These are phyloP conservation scores for Pristionchus japonicus DNA, from an alignment of 2,888 invertebrate genomes.

Conservation along the genomic window DNA sequence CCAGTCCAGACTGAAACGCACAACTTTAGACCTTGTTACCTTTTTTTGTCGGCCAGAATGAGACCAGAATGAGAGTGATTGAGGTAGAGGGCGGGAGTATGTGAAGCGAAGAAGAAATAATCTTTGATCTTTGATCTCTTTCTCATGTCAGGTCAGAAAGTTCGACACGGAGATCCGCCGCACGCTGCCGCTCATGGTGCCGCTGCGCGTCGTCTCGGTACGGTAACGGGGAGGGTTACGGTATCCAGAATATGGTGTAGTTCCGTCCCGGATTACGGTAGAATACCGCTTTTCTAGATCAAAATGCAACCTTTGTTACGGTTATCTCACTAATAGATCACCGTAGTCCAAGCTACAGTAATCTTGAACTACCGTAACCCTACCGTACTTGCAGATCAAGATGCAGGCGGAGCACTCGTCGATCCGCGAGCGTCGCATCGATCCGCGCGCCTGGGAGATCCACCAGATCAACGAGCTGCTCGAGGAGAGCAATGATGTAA, in stretches of 20 bases:
- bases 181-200: conserved; percentile 27
- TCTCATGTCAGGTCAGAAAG: not conserved
- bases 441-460: not conserved
- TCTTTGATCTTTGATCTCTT: not conserved
- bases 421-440: not conserved
- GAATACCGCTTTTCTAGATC: no score
- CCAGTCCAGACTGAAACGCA: no score
- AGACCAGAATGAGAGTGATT: not conserved
- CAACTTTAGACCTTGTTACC: no score
- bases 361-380: not conserved
- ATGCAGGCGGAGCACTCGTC: conserved; percentile 27
- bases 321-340: not conserved
- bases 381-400: not conserved
- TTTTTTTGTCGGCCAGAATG: not conserved
- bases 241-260: no score
- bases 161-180: conserved; percentile 15
- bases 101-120: not conserved
- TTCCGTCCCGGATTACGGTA: not conserved
- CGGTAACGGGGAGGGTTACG: not conserved
- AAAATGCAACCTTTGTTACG: no score
- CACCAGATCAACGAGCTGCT: not conserved
- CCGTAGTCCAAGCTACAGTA: not conserved
- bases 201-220: not conserved
- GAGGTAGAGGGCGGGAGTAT: not conserved
- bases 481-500: not conserved